phyloP scores from a whole-genome alignment of 2,113 vertebrate genomes.

The Glaucidium brasilianum region DNA sequence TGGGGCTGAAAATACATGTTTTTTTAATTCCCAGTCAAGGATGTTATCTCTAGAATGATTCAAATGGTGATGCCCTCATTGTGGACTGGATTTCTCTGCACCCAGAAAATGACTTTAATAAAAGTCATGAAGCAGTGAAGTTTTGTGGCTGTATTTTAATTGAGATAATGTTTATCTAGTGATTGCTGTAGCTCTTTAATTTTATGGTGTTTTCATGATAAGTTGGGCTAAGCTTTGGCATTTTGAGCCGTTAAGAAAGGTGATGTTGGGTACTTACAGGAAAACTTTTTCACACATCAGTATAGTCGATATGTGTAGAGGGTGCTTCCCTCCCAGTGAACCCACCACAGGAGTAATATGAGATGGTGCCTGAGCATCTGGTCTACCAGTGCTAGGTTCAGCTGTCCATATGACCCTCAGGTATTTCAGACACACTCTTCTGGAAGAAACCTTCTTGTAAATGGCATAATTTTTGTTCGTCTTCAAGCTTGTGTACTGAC shows the following conservation, averaged over 20 bases:
- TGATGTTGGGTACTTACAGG: no score
- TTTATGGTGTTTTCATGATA: not conserved
- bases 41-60: not conserved
- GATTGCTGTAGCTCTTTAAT: not conserved
- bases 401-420: not conserved
- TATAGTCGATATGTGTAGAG: not conserved
- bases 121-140: not conserved
- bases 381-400: rapidly evolving
- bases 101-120: not conserved
- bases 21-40: not conserved
- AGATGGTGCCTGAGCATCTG: not conserved
- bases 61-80: not conserved
- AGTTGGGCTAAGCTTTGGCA: not conserved
- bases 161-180: not conserved
- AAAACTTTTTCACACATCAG: not conserved
- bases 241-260: not conserved
- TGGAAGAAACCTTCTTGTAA: not conserved
- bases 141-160: not conserved
- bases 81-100: not conserved
- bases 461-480: not conserved
- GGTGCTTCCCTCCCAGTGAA: not conserved
- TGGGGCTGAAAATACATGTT: not conserved
- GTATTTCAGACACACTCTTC: not conserved
- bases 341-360: not conserved
- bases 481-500: not conserved